Percentiles rank a stretch among this genome's conserved stretches.
Conservation (phyloP, 2,888 invertebrate species). For the Eupithecia exiguata region DNA sequence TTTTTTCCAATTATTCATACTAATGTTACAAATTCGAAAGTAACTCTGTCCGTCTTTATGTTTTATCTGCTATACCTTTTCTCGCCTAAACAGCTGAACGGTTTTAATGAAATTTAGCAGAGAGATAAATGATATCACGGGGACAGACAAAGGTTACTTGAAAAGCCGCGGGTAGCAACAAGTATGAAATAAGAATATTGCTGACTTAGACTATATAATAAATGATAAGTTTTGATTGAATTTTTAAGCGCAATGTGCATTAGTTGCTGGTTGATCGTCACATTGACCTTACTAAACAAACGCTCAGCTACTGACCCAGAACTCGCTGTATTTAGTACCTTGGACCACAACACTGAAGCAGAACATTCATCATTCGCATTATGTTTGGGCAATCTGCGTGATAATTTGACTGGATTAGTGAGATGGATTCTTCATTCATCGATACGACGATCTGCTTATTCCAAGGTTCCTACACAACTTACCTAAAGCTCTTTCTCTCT, state of each 20-base stretch:
- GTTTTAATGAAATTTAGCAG: too few species aligned
- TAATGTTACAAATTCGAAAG: too few species aligned
- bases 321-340: constrained; percentile 7
- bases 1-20: background rate
- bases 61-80: too few species aligned
- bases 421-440: constrained; percentile 24
- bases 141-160: too few species aligned
- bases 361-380: constrained; percentile 31
- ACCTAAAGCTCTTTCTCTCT: background rate
- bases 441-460: constrained; percentile 14
- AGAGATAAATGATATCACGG: too few species aligned
- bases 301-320: background rate
- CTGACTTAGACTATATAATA: too few species aligned
- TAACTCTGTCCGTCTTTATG: too few species aligned
- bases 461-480: background rate
- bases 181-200: too few species aligned
- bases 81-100: too few species aligned
- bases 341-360: constrained; percentile 24
- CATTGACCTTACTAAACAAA: background rate
- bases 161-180: too few species aligned
- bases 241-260: background rate
- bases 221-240: background rate
- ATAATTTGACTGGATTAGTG: constrained; percentile 34
- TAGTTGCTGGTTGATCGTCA: background rate
- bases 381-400: constrained; percentile 36